Evolutionary conservation across 1,140 invertebrate species (phyloP), one percentile per base, ranked within the genome.

Genomic region (Drosophila mojavensis): DNA sequence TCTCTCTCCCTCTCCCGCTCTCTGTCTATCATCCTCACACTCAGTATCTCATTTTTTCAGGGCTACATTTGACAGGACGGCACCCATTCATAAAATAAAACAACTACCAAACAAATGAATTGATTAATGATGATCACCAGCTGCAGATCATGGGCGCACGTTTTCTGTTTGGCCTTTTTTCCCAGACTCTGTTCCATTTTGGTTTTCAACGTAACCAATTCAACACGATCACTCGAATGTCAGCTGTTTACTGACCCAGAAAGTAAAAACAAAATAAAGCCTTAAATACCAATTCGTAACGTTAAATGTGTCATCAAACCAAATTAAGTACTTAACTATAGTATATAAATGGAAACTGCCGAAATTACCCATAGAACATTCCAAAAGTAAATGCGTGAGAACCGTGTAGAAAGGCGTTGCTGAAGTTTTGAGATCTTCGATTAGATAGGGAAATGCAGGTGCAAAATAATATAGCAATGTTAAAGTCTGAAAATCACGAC

Each of bases 71-170:
- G 3, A 47, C 43, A 69, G 36, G 56, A 69, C 51, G 28, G n/a
- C 58, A 28, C 41, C 33, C 68, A 71, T 71, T 54, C 58, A 70
- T 33, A 73, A 54, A 45, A 41, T 17, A 47, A 5, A 45, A 15
- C 13, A 45, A 17, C 36, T 11, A 54, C 36, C 36, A 41, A 62
- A 45, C 33, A n/a, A 55, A 64, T 55, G 3, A 24, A 13, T 65
- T 75, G 72, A 75, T 71, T 71, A 50, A 75, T 75, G 67, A 71
- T 71, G 73, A 71, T 71, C 54, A 60, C 48, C 55, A 20, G 41
- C 6, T 30, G 33, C 51, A 63, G 39, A 48, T 63, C 58, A 70
- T 59, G 60, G 60, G 24, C 55, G 41, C 70, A 75, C 61, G 73
- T 71, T 60, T 74, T 53, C 33, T 61, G 56, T 47, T 53, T n/a